A percentile compares a stretch with the other conserved stretches of the same genome.
Evolutionary conservation across 2,888 invertebrate genomes (phyloP).

Genomic region (Drosophila histrio): DNA sequence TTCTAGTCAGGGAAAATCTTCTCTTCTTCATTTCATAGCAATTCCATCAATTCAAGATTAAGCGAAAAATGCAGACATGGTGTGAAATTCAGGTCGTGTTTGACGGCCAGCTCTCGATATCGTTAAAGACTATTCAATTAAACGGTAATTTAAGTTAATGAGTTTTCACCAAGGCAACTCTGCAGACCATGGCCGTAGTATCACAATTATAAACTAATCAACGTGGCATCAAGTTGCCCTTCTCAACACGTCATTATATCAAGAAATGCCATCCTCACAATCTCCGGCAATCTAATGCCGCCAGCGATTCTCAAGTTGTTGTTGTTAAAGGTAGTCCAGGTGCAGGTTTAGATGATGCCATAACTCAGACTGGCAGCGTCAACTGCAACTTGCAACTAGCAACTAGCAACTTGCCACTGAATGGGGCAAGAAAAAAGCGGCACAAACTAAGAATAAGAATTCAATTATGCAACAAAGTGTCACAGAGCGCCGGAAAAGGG

Average conservation of each 20-base stretch:
- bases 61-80: conserved; percentile 18
- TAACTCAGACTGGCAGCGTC: conserved; percentile 65
- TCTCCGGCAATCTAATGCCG: conserved; percentile 58
- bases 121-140: conserved; percentile 62
- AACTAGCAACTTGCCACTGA: conserved; percentile 16
- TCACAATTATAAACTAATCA: conserved; percentile 78
- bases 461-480: conserved; percentile 78
- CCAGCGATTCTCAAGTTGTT: conserved; percentile 3
- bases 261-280: conserved; percentile 57
- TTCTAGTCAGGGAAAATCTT: background rate
- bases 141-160: conserved; percentile 54
- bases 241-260: conserved; percentile 67
- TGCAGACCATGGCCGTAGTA: conserved; percentile 22
- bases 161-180: conserved; percentile 14
- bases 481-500: conserved; percentile 42
- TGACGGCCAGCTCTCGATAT: conserved; percentile 20
- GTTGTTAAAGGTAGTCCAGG: conserved; percentile 45
- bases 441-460: conserved; percentile 62
- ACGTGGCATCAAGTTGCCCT: conserved; percentile 69
- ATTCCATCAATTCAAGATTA: conserved; percentile 27
- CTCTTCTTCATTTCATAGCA: conserved; percentile 8
- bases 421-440: conserved; percentile 4
- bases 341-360: conserved; percentile 79
- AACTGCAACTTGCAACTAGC: conserved; percentile 34
- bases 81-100: conserved; percentile 1